These are phyloP conservation scores for Xiphophorus birchmanni DNA, from an alignment of 2,797 vertebrate genomes.

Conservation along the genomic window DNA sequence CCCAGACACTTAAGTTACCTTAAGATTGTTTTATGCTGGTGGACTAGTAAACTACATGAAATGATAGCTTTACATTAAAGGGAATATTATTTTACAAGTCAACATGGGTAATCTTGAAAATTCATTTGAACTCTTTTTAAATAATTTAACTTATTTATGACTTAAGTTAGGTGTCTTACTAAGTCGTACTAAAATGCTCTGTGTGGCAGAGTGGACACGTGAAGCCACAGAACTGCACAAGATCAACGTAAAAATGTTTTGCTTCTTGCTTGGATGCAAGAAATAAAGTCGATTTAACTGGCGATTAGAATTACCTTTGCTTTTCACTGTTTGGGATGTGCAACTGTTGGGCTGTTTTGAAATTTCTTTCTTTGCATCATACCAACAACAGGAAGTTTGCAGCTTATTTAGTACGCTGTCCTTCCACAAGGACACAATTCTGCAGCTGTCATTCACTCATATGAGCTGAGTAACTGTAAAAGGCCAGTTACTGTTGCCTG, in stretches of 20 bases:
- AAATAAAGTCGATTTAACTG: conserved; percentile 21
- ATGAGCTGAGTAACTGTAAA: conserved; percentile 28
- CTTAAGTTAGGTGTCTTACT: neutral
- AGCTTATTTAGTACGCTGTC: neutral
- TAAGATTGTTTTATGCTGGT: neutral
- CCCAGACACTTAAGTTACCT: too few relatives aligned
- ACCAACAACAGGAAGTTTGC: neutral
- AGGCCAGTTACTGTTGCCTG: conserved; percentile 23
- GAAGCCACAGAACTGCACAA: neutral
- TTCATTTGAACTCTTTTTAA: neutral
- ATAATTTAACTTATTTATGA: neutral
- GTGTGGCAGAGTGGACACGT: neutral
- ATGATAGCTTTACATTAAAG: neutral
- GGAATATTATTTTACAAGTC: neutral
- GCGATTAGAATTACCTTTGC: conserved; percentile 29
- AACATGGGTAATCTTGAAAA: neutral
- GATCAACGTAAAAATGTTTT: conserved; percentile 9
- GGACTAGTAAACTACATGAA: neutral
- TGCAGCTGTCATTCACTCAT: conserved; percentile 38
- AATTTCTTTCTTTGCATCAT: neutral
- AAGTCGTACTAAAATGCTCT: neutral
- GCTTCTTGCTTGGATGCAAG: conserved; percentile 20
- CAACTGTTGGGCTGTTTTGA: neutral
- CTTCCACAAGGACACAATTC: conserved; percentile 20
- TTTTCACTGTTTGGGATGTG: neutral